Evolutionary conservation across 1,140 invertebrate species (phyloP), one percentile per base, ranked within the genome.

Genomic region (Diorhabda elongata): DNA sequence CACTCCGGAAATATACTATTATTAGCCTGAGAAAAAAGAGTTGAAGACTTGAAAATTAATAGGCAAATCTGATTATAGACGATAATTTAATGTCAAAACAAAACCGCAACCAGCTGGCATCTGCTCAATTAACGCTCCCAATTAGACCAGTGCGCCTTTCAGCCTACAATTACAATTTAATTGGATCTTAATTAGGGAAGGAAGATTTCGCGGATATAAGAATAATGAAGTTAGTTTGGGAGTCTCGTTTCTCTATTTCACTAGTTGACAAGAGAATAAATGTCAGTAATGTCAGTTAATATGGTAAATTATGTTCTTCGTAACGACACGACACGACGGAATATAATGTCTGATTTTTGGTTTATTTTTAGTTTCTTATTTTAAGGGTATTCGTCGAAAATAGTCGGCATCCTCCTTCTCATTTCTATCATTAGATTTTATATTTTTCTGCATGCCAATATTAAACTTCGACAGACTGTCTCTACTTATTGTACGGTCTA

Each of bases 1-100:
- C 26, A 26, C 26, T 26, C 26, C 26, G 26, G 26, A 26, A 26
- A 26, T 26, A 26, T 26, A 26, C 26, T 26, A 26, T 26, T 26
- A 26, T 26, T 26, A 26, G 26, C 26, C 26, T 26, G 26, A 26
- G 47, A 52, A n/a, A 52, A 52, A 52, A 52, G 4, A 3, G 47
- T 52, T 52, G 47, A 2, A 52, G 47, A 26, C 26, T 26, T 26
- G 26, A 52, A 52, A n/a, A 52, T 52, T 52, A 52, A 52, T 52
- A 52, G 6, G 6, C 47, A 52, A 52, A 52, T 52, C 47, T 52
- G 47, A 52, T 52, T 52, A 52, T 52, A 52, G 2, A 4, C 47
- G 47, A 52, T 52, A 52, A 52, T 52, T 52, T 52, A 52, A 52
- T 52, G 47, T 52, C 47, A 52, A 52, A 52, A 52, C 47, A 52